phyloP scores from a whole-genome alignment of 2,888 invertebrate species.

The Fragum sueziense region DNA sequence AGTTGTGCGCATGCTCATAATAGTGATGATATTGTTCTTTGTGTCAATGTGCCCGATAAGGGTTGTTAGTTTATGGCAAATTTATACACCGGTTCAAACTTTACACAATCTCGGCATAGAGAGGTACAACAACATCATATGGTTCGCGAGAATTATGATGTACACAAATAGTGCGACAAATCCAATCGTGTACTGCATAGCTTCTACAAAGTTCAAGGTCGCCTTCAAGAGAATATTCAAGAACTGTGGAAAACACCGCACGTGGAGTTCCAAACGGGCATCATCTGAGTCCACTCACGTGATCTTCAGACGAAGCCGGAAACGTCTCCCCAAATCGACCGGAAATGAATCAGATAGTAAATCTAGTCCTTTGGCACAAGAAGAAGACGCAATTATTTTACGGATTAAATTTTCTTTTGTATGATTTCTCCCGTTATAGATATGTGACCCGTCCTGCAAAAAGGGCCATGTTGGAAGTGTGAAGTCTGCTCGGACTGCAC shows the following conservation, averaged over 20 bases:
- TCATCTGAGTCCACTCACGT: constrained; percentile 15
- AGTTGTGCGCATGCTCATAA: constrained; percentile 74
- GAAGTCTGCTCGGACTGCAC: too few species aligned
- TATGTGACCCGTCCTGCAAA: too few species aligned
- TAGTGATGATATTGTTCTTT: constrained; percentile 89
- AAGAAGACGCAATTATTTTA: constrained; percentile 21
- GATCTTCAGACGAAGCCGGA: constrained; percentile 14
- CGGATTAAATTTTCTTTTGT: constrained; percentile 15
- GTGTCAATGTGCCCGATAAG: constrained; percentile 94
- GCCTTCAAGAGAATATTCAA: constrained; percentile 63
- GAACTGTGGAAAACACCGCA: constrained; percentile 6
- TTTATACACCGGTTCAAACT: constrained; percentile 88
- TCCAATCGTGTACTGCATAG: constrained; percentile 94
- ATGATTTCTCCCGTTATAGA: too few species aligned
- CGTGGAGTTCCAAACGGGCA: neutral
- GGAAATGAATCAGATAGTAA: constrained; percentile 17
- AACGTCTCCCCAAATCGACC: neutral
- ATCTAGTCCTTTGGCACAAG: neutral
- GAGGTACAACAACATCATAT: constrained; percentile 91
- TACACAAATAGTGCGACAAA: constrained; percentile 96
- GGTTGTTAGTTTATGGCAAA: constrained; percentile 93
- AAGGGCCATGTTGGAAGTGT: too few species aligned
- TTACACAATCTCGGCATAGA: constrained; percentile 89
- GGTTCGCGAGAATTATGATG: constrained; percentile 90
- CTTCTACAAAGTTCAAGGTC: constrained; percentile 94